Percentiles rank a stretch among this genome's conserved stretches.
Conservation (phyloP, 2,888 invertebrate genomes). For the Icerya purchasi region DNA sequence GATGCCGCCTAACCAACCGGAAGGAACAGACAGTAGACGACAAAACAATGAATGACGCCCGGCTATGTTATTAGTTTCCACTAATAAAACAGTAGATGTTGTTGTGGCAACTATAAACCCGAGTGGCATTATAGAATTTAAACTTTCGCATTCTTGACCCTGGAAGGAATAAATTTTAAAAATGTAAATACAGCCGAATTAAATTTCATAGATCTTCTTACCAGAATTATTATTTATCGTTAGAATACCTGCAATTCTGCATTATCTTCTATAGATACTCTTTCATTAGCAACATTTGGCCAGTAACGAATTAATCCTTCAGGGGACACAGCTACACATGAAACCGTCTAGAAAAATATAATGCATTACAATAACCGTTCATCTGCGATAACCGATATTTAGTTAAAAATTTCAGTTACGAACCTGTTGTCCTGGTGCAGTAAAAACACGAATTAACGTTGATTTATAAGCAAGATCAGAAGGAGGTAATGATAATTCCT, state of each 20-base stretch:
- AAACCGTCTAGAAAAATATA: constrained; percentile 35
- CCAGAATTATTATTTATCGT: too few relatives aligned
- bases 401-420: neutral
- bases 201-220: neutral
- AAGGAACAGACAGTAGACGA: constrained; percentile 45
- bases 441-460: constrained; percentile 53
- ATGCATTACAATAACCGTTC: neutral
- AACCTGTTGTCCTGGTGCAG: constrained; percentile 31
- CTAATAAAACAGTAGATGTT: constrained; percentile 55
- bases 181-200: constrained; percentile 15
- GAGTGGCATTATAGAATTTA: constrained; percentile 41
- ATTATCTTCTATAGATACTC: constrained; percentile 58
- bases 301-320: constrained; percentile 85
- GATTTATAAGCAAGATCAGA: constrained; percentile 82
- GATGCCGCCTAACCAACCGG: constrained; percentile 71
- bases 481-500: constrained; percentile 70
- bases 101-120: constrained; percentile 77
- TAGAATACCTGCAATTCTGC: constrained; percentile 53
- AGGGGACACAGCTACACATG: constrained; percentile 79
- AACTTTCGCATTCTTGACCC: constrained; percentile 63
- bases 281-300: constrained; percentile 73
- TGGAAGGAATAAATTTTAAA: constrained; percentile 13
- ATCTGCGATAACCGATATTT: neutral
- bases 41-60: constrained; percentile 47
- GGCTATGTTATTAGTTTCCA: constrained; percentile 32